Percentiles rank a stretch among this genome's conserved stretches.
Evolutionary conservation across 2,113 vertebrate genomes (phyloP).

Genomic region (Ictidomys tridecemlineatus): DNA sequence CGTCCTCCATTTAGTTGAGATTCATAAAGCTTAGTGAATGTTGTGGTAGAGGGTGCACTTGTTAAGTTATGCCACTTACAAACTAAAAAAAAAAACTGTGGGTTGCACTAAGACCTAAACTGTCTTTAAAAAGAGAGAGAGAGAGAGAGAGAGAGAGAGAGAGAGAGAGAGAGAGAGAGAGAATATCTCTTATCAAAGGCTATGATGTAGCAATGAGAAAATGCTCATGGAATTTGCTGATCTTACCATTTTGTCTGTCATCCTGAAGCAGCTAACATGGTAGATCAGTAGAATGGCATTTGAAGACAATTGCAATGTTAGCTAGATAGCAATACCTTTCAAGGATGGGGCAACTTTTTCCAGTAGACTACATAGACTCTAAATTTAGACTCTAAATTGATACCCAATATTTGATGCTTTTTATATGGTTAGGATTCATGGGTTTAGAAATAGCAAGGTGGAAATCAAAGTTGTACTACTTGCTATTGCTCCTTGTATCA

Average conservation of each 20-base stretch:
- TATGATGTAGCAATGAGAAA: accelerated
- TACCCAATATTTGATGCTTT: neutral
- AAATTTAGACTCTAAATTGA: neutral
- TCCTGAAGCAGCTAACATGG: neutral
- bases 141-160: neutral
- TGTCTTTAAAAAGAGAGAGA: neutral
- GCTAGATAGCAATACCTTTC: neutral
- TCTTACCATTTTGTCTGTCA: neutral
- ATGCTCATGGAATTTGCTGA: neutral
- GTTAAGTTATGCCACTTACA: neutral
- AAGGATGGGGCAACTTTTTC: neutral
- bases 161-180: neutral
- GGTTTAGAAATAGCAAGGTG: neutral
- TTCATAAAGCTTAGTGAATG: neutral
- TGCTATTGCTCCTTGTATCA: neutral
- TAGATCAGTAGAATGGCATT: neutral
- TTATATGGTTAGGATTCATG: neutral
- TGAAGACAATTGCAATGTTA: neutral
- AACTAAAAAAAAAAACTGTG: neutral
- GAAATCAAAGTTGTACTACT: neutral
- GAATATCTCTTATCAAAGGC: neutral
- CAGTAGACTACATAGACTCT: neutral
- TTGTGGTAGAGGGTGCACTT: neutral
- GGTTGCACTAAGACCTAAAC: neutral
- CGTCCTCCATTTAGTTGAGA: neutral